A percentile compares a stretch with the other conserved stretches of the same genome.
Evolutionary conservation across 2,113 vertebrate species (phyloP).

Genomic region (Actenoides hombroni): DNA sequence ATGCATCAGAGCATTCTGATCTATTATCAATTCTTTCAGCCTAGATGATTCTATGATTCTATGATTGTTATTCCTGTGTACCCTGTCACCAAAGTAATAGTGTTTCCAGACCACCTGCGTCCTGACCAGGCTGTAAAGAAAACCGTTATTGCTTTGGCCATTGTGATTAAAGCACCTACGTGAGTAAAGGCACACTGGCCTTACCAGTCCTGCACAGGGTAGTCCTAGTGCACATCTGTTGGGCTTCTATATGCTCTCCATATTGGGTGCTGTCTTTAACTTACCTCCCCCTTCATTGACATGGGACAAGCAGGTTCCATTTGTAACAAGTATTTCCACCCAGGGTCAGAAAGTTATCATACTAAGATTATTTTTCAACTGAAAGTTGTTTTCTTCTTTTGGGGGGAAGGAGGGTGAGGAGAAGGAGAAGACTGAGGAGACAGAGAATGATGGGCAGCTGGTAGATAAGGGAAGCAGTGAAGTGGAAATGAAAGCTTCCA

Average conservation of each 20-base stretch:
- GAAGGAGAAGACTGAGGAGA: background rate
- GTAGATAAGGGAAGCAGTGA: slow-evolving; percentile 37
- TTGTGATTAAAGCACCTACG: background rate
- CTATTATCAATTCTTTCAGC: background rate
- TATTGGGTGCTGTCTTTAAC: background rate
- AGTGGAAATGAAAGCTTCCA: slow-evolving; percentile 48
- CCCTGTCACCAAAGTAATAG: background rate
- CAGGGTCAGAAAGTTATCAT: background rate
- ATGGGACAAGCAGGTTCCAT: background rate
- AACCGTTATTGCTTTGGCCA: background rate
- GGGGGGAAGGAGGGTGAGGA: background rate
- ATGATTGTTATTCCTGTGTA: background rate
- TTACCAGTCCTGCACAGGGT: background rate
- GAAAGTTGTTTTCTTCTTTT: background rate
- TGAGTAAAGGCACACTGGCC: background rate
- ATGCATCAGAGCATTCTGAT: background rate
- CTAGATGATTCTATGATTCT: background rate
- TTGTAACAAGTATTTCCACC: background rate
- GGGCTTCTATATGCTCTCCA: background rate
- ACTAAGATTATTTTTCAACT: background rate
- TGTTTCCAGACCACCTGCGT: background rate
- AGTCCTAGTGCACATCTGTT: background rate
- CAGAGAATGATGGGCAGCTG: slow-evolving; percentile 36
- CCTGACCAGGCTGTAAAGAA: background rate
- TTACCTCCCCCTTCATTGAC: background rate